Conservation (phyloP, 2,797 vertebrate species). For the Petrocephalus schoutedeni region DNA sequence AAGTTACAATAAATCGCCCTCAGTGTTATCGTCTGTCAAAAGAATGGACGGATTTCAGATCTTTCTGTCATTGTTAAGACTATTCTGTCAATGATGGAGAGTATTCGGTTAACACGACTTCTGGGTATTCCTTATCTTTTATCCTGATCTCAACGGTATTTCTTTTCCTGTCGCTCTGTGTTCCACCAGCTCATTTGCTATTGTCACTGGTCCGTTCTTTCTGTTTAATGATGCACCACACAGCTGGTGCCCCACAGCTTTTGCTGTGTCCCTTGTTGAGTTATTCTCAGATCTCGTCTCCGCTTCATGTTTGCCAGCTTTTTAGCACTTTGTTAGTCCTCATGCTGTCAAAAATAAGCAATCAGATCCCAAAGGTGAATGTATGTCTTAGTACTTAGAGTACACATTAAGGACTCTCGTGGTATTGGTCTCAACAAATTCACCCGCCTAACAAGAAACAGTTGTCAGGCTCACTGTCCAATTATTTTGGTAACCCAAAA, state of each 20-base stretch:
- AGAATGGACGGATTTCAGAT: too few relatives aligned
- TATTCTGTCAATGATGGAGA: not conserved
- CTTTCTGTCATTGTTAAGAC: not conserved
- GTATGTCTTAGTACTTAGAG: not conserved
- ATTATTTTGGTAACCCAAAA: not conserved
- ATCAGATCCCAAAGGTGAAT: not conserved
- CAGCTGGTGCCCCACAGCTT: not conserved
- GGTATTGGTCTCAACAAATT: not conserved
- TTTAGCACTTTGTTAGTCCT: not conserved
- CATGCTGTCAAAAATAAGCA: not conserved
- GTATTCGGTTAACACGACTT: not conserved
- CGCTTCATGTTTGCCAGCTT: not conserved
- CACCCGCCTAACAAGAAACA: not conserved
- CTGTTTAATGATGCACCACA: not conserved
- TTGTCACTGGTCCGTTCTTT: not conserved
- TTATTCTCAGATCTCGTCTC: not conserved
- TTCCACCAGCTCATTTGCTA: not conserved
- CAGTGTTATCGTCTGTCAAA: too few relatives aligned
- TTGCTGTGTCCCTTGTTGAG: not conserved
- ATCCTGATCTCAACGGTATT: not conserved
- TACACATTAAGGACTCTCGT: not conserved
- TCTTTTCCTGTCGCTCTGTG: not conserved
- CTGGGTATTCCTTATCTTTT: not conserved
- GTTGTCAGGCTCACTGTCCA: not conserved
- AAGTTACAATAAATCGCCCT: too few relatives aligned